Evolutionary conservation across 2,113 vertebrate species (phyloP).

Genomic region (Anthoscopus minutus): DNA sequence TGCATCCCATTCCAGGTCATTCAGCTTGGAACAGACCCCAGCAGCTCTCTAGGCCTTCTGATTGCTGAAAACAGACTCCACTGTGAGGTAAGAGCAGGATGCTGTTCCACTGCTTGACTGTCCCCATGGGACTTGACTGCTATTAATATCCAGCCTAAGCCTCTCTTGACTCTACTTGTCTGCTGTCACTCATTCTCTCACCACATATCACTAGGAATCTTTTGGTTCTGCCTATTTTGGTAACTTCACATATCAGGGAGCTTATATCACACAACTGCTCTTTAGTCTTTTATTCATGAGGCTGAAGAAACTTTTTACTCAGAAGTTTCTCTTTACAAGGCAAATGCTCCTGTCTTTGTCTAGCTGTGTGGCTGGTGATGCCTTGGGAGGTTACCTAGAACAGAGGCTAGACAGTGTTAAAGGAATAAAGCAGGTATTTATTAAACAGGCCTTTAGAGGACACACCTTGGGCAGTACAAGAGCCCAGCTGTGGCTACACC

Average conservation of each 20-base stretch:
- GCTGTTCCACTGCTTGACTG: not conserved
- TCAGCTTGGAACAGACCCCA: not conserved
- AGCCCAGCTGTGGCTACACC: too few relatives aligned
- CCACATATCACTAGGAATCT: not conserved
- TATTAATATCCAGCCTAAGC: not conserved
- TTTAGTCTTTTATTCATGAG: not conserved
- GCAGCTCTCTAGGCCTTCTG: not conserved
- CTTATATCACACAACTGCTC: not conserved
- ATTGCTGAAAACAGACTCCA: not conserved
- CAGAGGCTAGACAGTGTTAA: not conserved
- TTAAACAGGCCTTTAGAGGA: not conserved
- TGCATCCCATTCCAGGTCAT: accelerated
- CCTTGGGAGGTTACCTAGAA: not conserved
- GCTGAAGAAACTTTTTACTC: not conserved
- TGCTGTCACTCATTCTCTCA: not conserved
- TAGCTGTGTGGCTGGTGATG: not conserved
- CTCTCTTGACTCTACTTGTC: not conserved
- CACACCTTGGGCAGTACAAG: not conserved
- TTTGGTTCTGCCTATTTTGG: not conserved
- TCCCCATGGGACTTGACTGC: not conserved
- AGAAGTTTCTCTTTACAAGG: not conserved
- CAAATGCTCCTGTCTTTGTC: not conserved
- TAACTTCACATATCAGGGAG: not conserved
- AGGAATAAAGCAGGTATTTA: not conserved
- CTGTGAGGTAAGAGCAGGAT: not conserved